Percentiles rank a stretch among this genome's conserved stretches.
Evolutionary conservation across 2,113 vertebrate genomes (phyloP).

Genomic region (Mionectes macconnelli): DNA sequence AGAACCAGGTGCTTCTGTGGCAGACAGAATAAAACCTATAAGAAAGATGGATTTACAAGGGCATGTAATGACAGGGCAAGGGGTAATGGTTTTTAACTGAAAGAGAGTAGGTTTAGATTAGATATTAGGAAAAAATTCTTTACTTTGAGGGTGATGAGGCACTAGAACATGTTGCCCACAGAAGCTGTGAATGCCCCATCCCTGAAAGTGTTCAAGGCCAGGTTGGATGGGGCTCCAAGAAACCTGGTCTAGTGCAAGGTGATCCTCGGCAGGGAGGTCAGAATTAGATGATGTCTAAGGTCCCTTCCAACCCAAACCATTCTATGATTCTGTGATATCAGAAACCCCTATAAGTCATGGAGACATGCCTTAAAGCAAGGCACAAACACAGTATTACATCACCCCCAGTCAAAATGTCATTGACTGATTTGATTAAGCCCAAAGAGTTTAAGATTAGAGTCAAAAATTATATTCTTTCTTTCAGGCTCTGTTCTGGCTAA

Average conservation of each 20-base stretch:
- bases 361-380: not conserved
- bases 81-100: not conserved
- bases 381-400: not conserved
- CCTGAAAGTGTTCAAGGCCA: not conserved
- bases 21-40: not conserved
- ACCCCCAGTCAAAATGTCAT: not conserved
- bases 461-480: not conserved
- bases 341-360: not conserved
- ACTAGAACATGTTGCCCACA: not conserved
- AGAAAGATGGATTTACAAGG: not conserved
- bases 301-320: not conserved
- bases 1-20: not conserved
- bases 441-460: not conserved
- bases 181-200: not conserved
- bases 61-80: not conserved
- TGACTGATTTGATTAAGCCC: not conserved
- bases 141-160: not conserved
- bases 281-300: not conserved
- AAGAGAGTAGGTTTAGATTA: not conserved
- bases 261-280: fast-evolving
- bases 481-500: not conserved
- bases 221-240: not conserved
- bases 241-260: not conserved
- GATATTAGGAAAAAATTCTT: not conserved
- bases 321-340: not conserved